Conservation (phyloP, 2,797 vertebrate species). For the Allobates femoralis region DNA sequence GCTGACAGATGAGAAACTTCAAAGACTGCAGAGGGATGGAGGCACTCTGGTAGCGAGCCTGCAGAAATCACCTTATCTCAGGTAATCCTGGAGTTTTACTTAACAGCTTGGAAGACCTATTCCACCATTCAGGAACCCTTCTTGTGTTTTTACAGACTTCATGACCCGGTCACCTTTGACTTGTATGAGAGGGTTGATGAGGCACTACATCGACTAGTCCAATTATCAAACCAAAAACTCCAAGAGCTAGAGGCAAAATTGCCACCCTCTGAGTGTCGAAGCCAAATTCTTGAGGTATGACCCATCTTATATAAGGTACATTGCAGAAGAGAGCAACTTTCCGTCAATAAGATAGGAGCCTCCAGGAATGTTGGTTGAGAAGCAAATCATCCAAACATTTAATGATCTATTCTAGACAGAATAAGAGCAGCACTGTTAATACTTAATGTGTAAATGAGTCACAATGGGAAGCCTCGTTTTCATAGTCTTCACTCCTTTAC, state of each 20-base stretch:
- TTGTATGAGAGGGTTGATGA: constrained; percentile 90
- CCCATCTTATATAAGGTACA: background rate
- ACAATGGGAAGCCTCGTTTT: too few relatives aligned
- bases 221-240: constrained; percentile 84
- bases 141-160: constrained; percentile 63
- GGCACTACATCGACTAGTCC: constrained; percentile 87
- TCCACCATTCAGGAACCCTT: too few relatives aligned
- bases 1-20: constrained; percentile 83
- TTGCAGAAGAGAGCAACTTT: background rate
- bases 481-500: too few relatives aligned
- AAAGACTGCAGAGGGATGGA: constrained; percentile 84
- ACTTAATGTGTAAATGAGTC: too few relatives aligned
- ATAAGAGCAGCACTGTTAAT: too few relatives aligned
- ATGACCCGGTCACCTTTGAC: constrained; percentile 75
- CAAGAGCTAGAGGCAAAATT: constrained; percentile 79
- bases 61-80: constrained; percentile 82
- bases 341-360: background rate
- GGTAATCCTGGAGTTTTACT: constrained; percentile 70
- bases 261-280: constrained; percentile 71
- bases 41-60: constrained; percentile 86
- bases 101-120: background rate
- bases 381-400: background rate
- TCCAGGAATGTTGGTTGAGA: too few relatives aligned
- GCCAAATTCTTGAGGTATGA: constrained; percentile 29
- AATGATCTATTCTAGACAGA: background rate